A percentile compares a stretch with the other conserved stretches of the same genome.
Evolutionary conservation across 2,888 invertebrate genomes (phyloP).

Genomic region (Melieria omissa): DNA sequence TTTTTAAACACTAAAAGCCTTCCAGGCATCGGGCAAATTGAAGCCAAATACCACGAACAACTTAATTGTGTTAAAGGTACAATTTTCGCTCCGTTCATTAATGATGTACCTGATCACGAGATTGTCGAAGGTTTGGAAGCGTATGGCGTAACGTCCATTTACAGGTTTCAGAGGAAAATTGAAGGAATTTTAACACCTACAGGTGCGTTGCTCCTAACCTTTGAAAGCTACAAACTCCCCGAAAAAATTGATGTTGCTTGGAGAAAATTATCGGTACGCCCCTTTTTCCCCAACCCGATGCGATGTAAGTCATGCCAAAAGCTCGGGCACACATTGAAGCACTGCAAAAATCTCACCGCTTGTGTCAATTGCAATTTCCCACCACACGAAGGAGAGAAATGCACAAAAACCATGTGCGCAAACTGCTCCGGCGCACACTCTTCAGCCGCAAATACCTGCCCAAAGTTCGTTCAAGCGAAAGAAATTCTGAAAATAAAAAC

Average conservation of each 20-base stretch:
- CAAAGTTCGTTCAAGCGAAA: conserved; percentile 24
- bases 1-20: background rate
- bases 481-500: conserved; percentile 26
- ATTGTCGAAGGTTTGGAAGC: background rate
- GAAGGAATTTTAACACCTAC: background rate
- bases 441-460: conserved; percentile 2
- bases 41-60: too few relatives aligned
- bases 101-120: background rate
- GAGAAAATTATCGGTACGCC: conserved; percentile 9
- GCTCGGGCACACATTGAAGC: too few relatives aligned
- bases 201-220: background rate
- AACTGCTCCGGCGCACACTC: too few relatives aligned
- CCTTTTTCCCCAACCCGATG: background rate
- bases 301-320: background rate
- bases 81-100: too few relatives aligned
- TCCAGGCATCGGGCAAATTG: too few relatives aligned
- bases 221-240: background rate
- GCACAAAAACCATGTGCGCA: conserved; percentile 11
- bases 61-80: too few relatives aligned
- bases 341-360: too few relatives aligned
- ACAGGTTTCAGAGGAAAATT: background rate
- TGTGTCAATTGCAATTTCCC: too few relatives aligned
- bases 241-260: conserved; percentile 1
- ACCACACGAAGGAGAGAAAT: too few relatives aligned
- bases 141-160: background rate